Base-by-base conservation (phyloP, 23 tunicate genomes). In the Halocynthia roretzi region DNA sequence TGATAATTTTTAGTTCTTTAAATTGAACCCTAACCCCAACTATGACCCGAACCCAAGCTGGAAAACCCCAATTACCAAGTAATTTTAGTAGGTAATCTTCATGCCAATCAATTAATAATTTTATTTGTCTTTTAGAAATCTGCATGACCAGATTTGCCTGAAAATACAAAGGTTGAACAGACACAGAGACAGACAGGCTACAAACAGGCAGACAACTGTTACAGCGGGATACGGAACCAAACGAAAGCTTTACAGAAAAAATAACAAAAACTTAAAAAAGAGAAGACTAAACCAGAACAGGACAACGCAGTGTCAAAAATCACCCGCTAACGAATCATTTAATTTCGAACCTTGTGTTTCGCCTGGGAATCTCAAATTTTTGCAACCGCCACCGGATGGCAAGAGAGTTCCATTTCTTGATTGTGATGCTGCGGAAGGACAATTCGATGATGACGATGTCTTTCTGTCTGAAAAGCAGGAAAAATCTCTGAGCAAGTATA, bases 391-490 rank as follows among this genome's bases (percentile, higher is more conserved):
- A 31, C 44, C 44, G 44, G 44, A 31, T 31, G 44, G 44, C 44
- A 31, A 31, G 44, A 31, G 44, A 31, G 44, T 31, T 31, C 44
- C 44, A 31, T 31, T 31, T 31, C 44, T 31, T 31, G 44, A 31
- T 4, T 31, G 44, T 31, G 44, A 31, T 31, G 44, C 4, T 4
- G 44, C 44, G 44, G 44, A 31, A 31, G 70, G 9, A 65, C 48
- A 65, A 8, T 40, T 20, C 9, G 70, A 65, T 2, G 31, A 65
- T 65, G 70, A 65, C 31, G 70, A 65, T 15, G 70, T 65, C 10
- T 65, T 65, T 65, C 19, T 65, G 70, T 20, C 70, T 10, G 19
- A 11, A 15, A 48, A 65, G 19, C 70, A 65, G 70, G 70, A 65
- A 65, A 11, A 65, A 48, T 10, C 70, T 10, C 2, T 65, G 10